These are phyloP conservation scores for Pyrocephalus nanus DNA, from an alignment of 2,797 vertebrate species.

Conservation along the genomic window DNA sequence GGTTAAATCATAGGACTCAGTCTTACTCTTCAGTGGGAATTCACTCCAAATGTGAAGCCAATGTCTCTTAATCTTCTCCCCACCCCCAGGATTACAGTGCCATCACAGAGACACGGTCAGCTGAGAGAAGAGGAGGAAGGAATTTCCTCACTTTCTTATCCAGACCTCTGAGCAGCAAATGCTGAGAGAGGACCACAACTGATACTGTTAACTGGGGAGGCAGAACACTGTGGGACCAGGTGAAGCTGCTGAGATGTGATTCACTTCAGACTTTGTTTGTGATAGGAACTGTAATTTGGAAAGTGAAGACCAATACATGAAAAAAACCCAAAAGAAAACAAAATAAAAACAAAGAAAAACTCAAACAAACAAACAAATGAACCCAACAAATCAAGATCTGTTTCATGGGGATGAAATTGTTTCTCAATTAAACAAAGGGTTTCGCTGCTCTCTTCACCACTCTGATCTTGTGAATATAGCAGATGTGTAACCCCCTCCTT, in stretches of 20 bases:
- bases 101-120: not conserved
- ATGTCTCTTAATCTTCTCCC: not conserved
- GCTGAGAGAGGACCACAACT: not conserved
- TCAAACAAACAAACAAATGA: not conserved
- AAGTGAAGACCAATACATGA: not conserved
- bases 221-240: not conserved
- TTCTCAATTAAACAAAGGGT: not conserved
- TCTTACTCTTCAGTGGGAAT: not conserved
- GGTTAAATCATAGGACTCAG: not conserved
- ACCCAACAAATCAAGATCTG: not conserved
- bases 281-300: not conserved
- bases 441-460: not conserved
- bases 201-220: not conserved
- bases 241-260: not conserved
- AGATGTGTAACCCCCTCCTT: not conserved
- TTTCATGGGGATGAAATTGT: not conserved
- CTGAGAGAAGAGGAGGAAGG: slow-evolving; percentile 32
- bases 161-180: slow-evolving; percentile 2
- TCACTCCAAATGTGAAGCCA: slow-evolving; percentile 5
- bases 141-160: slow-evolving; percentile 36
- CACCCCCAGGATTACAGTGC: not conserved
- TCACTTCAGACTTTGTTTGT: not conserved
- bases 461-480: not conserved
- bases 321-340: not conserved
- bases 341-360: not conserved